Percentiles rank a stretch among this genome's conserved stretches.
phyloP scores from a whole-genome alignment of 2,797 vertebrate genomes.

The Alca torda region DNA sequence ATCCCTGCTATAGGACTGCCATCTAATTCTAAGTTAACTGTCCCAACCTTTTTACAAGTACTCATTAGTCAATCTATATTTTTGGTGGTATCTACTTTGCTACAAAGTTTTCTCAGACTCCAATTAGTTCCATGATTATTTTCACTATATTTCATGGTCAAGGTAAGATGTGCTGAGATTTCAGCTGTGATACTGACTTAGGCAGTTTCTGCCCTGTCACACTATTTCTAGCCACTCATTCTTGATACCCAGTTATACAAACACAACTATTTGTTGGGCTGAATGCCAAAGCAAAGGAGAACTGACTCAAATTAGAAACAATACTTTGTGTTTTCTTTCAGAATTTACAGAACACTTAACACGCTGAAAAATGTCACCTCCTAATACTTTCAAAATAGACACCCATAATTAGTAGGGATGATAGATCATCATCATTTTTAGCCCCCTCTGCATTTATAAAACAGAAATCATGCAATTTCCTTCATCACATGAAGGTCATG shows the following conservation, averaged over 20 bases:
- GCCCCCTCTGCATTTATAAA: not conserved
- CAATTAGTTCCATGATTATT: not conserved
- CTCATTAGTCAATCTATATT: not conserved
- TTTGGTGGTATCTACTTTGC: not conserved
- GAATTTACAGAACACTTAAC: not conserved
- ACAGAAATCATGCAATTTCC: not conserved
- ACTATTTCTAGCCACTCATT: not conserved
- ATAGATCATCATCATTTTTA: not conserved
- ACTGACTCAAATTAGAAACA: not conserved
- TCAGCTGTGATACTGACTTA: not conserved
- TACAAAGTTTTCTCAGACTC: not conserved
- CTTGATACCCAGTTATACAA: not conserved
- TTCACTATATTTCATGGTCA: not conserved
- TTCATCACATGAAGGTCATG: not conserved
- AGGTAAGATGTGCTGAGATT: not conserved
- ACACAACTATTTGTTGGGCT: not conserved
- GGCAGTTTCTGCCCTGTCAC: not conserved
- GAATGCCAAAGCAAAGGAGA: not conserved
- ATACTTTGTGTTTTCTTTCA: not conserved
- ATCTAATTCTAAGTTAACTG: not conserved
- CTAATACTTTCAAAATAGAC: not conserved
- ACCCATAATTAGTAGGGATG: not conserved
- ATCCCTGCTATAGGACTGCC: not conserved
- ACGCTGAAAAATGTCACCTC: not conserved
- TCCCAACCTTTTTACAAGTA: not conserved